phyloP scores from a whole-genome alignment of 2,113 vertebrate species.

The Pteropus alecto region DNA sequence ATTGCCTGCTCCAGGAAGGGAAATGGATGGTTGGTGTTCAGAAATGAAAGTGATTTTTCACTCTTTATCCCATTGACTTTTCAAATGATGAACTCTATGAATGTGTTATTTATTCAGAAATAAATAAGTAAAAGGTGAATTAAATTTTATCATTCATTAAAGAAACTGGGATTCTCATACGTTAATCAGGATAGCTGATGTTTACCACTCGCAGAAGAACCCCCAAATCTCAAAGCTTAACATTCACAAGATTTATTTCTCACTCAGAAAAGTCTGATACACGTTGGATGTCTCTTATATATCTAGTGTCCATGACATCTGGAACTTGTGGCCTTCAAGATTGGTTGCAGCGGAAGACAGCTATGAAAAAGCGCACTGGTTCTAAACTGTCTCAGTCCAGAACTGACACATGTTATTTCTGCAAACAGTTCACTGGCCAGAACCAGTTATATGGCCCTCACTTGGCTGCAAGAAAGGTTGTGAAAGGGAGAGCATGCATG shows the following conservation, averaged over 20 bases:
- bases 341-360: background rate
- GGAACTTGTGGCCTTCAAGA: background rate
- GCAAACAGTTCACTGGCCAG: background rate
- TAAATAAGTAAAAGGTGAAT: background rate
- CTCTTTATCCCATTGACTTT: background rate
- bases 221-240: background rate
- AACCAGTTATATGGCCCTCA: background rate
- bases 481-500: background rate
- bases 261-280: background rate
- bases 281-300: background rate
- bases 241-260: background rate
- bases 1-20: rapidly evolving
- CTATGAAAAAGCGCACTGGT: background rate
- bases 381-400: background rate
- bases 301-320: background rate
- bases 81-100: background rate
- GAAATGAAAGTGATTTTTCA: background rate
- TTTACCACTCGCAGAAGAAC: background rate
- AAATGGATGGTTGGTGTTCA: background rate
- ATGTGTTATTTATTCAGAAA: background rate
- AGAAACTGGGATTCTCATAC: background rate
- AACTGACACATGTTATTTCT: background rate
- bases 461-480: background rate
- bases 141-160: background rate
- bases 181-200: background rate